Conservation (phyloP, 2,888 invertebrate species). For the Caenorhabditis angaria region DNA sequence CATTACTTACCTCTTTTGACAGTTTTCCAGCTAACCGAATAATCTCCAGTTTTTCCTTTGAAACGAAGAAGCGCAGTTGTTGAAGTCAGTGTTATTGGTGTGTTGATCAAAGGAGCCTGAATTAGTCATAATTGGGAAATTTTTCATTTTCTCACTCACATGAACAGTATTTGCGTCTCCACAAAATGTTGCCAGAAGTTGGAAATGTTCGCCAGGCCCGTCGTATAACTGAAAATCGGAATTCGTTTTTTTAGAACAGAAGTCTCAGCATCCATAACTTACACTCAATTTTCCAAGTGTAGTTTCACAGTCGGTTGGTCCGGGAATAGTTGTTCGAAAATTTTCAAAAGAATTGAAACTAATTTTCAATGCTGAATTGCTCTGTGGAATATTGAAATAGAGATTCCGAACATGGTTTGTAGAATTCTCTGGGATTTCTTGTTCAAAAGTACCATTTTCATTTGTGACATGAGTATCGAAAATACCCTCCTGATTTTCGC, state of each 20-base stretch:
- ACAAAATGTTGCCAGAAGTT: slow-evolving; percentile 49
- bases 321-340: slow-evolving; percentile 31
- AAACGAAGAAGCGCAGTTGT: slow-evolving; percentile 46
- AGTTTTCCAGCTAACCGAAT: slow-evolving; percentile 41
- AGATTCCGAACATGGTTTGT: neutral
- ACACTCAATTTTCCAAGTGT: slow-evolving; percentile 42
- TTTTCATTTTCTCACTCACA: neutral
- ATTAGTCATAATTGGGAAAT: neutral
- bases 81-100: slow-evolving; percentile 51
- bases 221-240: slow-evolving; percentile 44
- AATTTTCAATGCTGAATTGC: slow-evolving; percentile 44
- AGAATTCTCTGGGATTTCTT: neutral
- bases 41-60: slow-evolving; percentile 44
- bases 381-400: slow-evolving; percentile 18
- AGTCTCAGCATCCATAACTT: neutral
- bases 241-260: neutral
- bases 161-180: slow-evolving; percentile 37
- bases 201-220: slow-evolving; percentile 37
- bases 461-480: slow-evolving; percentile 42
- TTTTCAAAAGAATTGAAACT: slow-evolving; percentile 43
- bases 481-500: slow-evolving; percentile 57
- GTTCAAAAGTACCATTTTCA: slow-evolving; percentile 11
- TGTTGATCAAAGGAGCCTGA: slow-evolving; percentile 38
- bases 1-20: slow-evolving; percentile 26
- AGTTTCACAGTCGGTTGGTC: slow-evolving; percentile 45